Evolutionary conservation across 2,888 invertebrate species (phyloP), one percentile per base, ranked within the genome.

Genomic region (Drosophila birchii): DNA sequence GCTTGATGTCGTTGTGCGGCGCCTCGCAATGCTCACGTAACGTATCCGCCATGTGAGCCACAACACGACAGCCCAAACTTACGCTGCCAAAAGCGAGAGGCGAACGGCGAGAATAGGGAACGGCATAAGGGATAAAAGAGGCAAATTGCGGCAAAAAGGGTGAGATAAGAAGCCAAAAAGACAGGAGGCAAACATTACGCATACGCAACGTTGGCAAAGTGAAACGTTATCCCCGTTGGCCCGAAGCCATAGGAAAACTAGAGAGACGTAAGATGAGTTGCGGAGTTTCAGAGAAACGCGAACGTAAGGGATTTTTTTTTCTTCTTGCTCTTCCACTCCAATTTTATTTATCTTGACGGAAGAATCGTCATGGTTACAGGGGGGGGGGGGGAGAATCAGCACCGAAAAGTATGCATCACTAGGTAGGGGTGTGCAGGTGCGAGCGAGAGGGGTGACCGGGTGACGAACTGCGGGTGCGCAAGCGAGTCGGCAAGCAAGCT

Each of bases 31-130:
- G 79, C 51, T 63, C 18, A 47, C 76, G 84, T 82, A 51, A 83
- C 71, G 81, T 71, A 82, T 86, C 75, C 82, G 87, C 68, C 79
- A 72, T 81, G 82, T 87, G 63, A 73, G 76, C 79, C 73, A 54
- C 67, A 67, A 67, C 54, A 45, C 67, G 67, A 67, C 66, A 66
- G 7, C 41, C 41, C 14, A 69, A 56, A 49, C 41, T 49, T 69
- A 56, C 36, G 36, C 16, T 5, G 14, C 11, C 7, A 1, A n/a
- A 18, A 14, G 58, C 2, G 6, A 2, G 43, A 18, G 23, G 39
- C 14, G 55, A 39, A 32, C 11, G 26, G 26, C 32, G 11, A 2
- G 14, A 18, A 14, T 14, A 38, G 41, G 12, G 23, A 20, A 20
- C 29, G 29, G 41, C 7, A 58, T 16, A 49, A 16, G 44, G 41